Percentiles rank a stretch among this genome's conserved stretches.
Conservation (phyloP, 2,888 invertebrate species). For the Neuroscelio doddi region DNA sequence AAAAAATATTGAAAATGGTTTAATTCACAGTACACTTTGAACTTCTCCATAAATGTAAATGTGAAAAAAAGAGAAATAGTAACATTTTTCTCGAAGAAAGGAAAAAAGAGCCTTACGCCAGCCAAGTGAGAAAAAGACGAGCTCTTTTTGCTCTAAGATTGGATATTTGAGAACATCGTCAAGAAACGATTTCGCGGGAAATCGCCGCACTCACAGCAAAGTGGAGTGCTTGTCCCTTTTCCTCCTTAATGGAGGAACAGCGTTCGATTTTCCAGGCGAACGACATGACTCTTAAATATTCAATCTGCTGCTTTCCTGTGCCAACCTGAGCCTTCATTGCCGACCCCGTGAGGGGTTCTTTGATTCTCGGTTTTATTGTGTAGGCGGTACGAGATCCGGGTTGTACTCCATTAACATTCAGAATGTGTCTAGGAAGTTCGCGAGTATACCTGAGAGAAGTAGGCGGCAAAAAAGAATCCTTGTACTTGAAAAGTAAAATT, state of each 20-base stretch:
- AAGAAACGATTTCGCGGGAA: constrained; percentile 36
- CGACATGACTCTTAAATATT: constrained; percentile 61
- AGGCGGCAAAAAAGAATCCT: constrained; percentile 36
- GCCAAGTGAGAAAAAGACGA: not conserved
- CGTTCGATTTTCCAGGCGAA: constrained; percentile 63
- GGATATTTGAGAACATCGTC: constrained; percentile 33
- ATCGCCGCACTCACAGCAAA: constrained; percentile 35
- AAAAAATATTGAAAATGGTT: too few relatives aligned
- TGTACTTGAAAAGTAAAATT: constrained; percentile 51
- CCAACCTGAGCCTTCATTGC: constrained; percentile 25
- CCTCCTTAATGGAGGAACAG: constrained; percentile 60
- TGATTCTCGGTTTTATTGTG: constrained; percentile 45
- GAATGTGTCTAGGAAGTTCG: constrained; percentile 50
- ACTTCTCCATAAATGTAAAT: too few relatives aligned
- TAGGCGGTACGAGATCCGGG: constrained; percentile 31
- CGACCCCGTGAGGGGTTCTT: constrained; percentile 34
- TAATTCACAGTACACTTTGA: too few relatives aligned
- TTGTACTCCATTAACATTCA: constrained; percentile 47
- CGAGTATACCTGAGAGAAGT: constrained; percentile 42
- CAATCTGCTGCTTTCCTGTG: constrained; percentile 53
- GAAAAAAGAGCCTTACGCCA: too few relatives aligned
- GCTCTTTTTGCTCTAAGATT: constrained; percentile 8
- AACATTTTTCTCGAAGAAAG: too few relatives aligned
- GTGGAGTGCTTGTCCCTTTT: constrained; percentile 37
- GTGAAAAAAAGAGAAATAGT: too few relatives aligned